A percentile compares a stretch with the other conserved stretches of the same genome.
phyloP scores from a whole-genome alignment of 2,113 vertebrate species.

The Podarcis raffonei region DNA sequence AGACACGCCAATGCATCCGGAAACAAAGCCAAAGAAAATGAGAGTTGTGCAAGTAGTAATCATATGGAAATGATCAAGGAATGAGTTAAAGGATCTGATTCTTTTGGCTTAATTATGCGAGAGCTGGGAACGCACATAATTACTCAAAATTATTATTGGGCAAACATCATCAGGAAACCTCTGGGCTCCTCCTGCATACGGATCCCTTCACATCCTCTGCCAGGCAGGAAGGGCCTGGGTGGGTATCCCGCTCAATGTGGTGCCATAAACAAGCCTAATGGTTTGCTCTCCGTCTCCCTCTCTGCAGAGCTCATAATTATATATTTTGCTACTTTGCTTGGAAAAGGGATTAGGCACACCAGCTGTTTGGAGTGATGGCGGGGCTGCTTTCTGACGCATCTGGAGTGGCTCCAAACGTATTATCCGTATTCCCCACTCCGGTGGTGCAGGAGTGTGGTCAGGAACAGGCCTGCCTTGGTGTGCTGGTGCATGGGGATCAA shows the following conservation, averaged over 20 bases:
- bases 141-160: neutral
- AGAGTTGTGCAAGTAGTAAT: rapidly evolving
- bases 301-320: conserved; percentile 56
- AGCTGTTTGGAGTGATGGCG: conserved; percentile 45
- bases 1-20: neutral
- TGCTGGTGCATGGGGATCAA: rapidly evolving
- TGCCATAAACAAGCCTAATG: conserved; percentile 41
- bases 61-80: neutral
- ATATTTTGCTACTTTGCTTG: conserved; percentile 31
- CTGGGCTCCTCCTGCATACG: neutral
- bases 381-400: neutral
- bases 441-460: rapidly evolving
- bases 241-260: conserved; percentile 23
- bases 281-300: conserved; percentile 48
- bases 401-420: neutral
- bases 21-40: neutral
- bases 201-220: conserved; percentile 35
- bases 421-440: neutral
- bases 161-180: conserved; percentile 11
- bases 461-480: neutral
- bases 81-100: conserved; percentile 29
- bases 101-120: neutral
- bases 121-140: conserved; percentile 47
- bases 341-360: conserved; percentile 57
- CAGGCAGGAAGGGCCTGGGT: conserved; percentile 36